Conservation (phyloP, 2,888 invertebrate species). For the Diarsia brunnea region DNA sequence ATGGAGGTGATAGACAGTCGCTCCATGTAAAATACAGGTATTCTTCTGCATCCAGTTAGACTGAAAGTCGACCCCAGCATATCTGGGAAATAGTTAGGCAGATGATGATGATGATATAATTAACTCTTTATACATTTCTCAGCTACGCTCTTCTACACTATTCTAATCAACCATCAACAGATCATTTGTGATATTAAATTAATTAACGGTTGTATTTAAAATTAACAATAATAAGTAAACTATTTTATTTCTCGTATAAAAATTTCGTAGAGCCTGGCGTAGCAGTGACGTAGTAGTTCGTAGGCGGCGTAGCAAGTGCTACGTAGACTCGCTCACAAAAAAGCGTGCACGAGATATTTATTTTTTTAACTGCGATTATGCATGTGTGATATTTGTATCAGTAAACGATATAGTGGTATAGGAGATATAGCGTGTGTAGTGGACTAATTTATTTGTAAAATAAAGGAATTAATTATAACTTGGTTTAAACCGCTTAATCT, state of each 20-base stretch:
- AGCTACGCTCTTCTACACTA: neutral
- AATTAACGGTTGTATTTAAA: neutral
- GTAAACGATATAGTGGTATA: neutral
- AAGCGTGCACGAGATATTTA: neutral
- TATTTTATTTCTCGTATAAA: neutral
- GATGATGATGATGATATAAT: neutral
- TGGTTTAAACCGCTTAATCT: neutral
- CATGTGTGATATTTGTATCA: neutral
- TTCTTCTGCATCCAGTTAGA: neutral
- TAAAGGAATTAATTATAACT: neutral
- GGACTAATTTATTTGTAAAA: too few relatives aligned
- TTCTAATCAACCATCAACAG: neutral
- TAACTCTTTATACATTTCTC: too few relatives aligned
- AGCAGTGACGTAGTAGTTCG: slow-evolving; percentile 9
- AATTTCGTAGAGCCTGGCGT: slow-evolving; percentile 9
- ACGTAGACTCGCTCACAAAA: slow-evolving; percentile 18
- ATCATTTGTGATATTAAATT: neutral
- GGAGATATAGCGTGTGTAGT: neutral
- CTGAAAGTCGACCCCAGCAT: neutral
- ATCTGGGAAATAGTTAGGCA: neutral
- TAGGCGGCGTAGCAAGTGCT: slow-evolving; percentile 41
- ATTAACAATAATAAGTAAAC: neutral
- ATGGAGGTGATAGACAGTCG: too few relatives aligned
- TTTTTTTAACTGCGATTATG: neutral
- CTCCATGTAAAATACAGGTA: too few relatives aligned